Evolutionary conservation across 2,797 vertebrate species (phyloP).

Genomic region (Diceros bicornis): DNA sequence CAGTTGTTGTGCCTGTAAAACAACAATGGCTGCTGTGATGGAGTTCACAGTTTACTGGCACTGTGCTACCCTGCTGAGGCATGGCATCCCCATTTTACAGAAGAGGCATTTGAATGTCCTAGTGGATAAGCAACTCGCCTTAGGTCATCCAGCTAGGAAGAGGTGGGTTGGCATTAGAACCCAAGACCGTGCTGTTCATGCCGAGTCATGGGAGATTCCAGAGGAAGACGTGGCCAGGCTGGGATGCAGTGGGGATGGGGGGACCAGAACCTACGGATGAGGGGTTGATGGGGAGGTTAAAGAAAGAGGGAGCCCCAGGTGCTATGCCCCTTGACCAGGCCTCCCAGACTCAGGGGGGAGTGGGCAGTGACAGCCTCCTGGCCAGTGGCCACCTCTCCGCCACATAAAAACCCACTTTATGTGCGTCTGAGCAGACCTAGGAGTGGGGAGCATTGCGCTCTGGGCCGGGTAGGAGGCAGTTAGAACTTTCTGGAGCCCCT

Average conservation of each 20-base stretch:
- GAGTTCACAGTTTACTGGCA: not conserved
- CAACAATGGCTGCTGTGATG: not conserved
- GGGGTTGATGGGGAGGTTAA: not conserved
- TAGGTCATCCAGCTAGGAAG: not conserved
- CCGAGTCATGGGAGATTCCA: not conserved
- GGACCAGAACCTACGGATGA: not conserved
- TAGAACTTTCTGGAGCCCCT: constrained; percentile 75
- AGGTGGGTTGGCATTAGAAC: not conserved
- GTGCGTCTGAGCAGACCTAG: not conserved
- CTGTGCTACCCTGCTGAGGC: not conserved
- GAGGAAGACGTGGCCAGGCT: not conserved
- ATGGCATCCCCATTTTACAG: not conserved
- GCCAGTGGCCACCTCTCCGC: not conserved
- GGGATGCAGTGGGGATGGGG: too few relatives aligned
- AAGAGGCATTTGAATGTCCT: not conserved
- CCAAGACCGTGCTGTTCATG: not conserved
- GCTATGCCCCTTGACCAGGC: not conserved
- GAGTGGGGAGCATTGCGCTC: not conserved
- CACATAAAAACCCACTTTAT: not conserved
- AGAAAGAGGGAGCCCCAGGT: not conserved
- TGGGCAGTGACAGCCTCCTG: not conserved
- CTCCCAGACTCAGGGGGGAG: not conserved
- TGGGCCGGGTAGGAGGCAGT: constrained; percentile 46
- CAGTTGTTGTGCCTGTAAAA: not conserved
- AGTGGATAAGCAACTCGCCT: not conserved